Conservation (phyloP, 1,140 invertebrate genomes). For the Drosophila hydei region DNA sequence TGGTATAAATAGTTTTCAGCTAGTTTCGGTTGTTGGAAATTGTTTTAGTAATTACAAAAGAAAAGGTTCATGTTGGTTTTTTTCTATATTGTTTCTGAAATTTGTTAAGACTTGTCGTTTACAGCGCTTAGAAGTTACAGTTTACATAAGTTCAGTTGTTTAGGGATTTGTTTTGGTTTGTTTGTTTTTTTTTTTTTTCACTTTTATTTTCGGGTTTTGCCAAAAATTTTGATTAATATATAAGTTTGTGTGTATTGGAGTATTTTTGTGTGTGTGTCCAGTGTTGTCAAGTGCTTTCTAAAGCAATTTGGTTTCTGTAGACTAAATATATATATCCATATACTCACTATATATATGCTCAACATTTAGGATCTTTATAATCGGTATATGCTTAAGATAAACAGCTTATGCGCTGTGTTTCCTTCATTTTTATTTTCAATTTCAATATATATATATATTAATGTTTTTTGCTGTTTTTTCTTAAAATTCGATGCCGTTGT, state of each 20-base stretch:
- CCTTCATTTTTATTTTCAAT: constrained; percentile 14
- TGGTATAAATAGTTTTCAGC: constrained; percentile 23
- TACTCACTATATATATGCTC: constrained; percentile 45
- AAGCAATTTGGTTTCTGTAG: constrained; percentile 9
- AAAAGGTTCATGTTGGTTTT: constrained; percentile 21
- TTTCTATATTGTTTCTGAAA: constrained; percentile 8
- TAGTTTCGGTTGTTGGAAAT: constrained; percentile 27
- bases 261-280: constrained; percentile 6
- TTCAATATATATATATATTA: constrained; percentile 6
- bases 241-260: neutral
- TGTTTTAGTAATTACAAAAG: constrained; percentile 34
- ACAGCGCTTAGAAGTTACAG: constrained; percentile 70
- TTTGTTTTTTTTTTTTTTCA: constrained; percentile 11
- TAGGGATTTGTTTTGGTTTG: constrained; percentile 8
- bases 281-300: constrained; percentile 15
- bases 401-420: constrained; percentile 49
- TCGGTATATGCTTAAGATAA: constrained; percentile 42
- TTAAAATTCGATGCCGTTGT: constrained; percentile 39
- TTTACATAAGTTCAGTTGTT: constrained; percentile 66
- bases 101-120: constrained; percentile 55
- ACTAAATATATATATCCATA: constrained; percentile 31
- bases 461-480: neutral
- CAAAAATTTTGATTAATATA: constrained; percentile 36
- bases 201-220: constrained; percentile 14
- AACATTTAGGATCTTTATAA: constrained; percentile 54